Percentiles rank a stretch among this genome's conserved stretches.
Evolutionary conservation across 2,113 vertebrate species (phyloP).

Genomic region (Carollia perspicillata): DNA sequence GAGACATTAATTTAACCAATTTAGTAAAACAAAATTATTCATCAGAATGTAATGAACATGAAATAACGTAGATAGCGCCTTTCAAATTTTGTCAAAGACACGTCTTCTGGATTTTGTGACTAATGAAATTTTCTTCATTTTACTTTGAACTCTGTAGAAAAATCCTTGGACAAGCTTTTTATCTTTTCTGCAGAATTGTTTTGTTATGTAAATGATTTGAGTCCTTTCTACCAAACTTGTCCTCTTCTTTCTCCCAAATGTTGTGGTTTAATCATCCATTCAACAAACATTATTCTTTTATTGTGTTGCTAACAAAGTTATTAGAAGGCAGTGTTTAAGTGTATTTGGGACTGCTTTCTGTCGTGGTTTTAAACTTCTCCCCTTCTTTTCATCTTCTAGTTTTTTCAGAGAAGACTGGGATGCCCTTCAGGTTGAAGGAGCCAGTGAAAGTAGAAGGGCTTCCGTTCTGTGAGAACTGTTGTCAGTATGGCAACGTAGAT

Average conservation of each 20-base stretch:
- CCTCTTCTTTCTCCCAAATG: neutral
- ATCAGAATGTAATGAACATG: conserved; percentile 1
- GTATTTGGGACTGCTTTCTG: neutral
- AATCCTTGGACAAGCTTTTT: neutral
- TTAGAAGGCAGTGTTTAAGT: conserved; percentile 4
- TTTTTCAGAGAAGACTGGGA: conserved; percentile 84
- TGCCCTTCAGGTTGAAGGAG: conserved; percentile 83
- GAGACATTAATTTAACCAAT: neutral
- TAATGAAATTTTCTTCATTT: conserved; percentile 14
- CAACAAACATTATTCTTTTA: conserved; percentile 61
- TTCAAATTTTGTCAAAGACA: neutral
- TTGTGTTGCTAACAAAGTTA: conserved; percentile 58
- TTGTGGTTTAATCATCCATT: conserved; percentile 39
- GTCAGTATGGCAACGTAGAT: conserved; percentile 83
- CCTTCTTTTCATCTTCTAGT: conserved; percentile 76
- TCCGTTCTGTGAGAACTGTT: conserved; percentile 87
- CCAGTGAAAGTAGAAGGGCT: conserved; percentile 81
- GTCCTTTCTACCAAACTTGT: neutral
- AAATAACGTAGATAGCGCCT: neutral
- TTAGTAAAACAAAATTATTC: conserved; percentile 3
- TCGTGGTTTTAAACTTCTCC: conserved; percentile 38
- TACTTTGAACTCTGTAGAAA: neutral
- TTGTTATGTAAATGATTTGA: neutral
- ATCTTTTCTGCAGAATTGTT: neutral
- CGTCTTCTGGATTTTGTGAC: neutral